Conservation (phyloP, 2,888 invertebrate species). For the Listrodromus nycthemerus region DNA sequence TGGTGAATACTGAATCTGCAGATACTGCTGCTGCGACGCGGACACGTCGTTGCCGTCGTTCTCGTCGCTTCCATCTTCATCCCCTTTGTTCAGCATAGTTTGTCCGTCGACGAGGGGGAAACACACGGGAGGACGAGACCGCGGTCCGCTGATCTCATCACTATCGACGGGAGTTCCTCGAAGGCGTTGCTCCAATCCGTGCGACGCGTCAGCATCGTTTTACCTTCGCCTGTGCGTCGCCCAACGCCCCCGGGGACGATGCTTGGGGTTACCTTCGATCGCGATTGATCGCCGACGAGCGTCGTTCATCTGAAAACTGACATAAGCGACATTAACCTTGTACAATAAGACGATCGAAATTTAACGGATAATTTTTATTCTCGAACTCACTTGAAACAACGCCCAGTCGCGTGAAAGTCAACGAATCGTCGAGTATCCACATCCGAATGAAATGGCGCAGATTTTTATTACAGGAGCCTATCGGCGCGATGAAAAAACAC, state of each 20-base stretch:
- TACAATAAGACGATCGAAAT: neutral
- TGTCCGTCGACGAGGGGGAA: neutral
- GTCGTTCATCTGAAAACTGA: neutral
- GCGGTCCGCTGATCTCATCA: conserved; percentile 3
- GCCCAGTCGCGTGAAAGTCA: conserved; percentile 1
- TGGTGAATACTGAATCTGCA: conserved; percentile 84
- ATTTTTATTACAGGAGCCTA: neutral
- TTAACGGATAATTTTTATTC: neutral
- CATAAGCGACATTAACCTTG: neutral
- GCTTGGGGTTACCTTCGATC: conserved; percentile 1
- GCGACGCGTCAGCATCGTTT: conserved; percentile 19
- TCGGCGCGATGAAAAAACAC: neutral
- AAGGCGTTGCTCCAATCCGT: conserved; percentile 6
- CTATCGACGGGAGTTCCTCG: conserved; percentile 18
- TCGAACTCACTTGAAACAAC: neutral
- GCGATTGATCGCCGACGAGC: neutral
- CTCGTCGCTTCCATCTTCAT: conserved; percentile 71
- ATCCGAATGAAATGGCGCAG: neutral
- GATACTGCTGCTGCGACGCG: conserved; percentile 89
- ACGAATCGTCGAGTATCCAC: neutral
- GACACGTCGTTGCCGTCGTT: conserved; percentile 84
- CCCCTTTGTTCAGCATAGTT: conserved; percentile 63
- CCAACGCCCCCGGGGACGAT: neutral
- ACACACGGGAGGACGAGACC: neutral
- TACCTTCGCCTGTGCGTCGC: neutral